Base-by-base conservation (phyloP, 2,888 invertebrate species). In the Galeruca laticollis region DNA sequence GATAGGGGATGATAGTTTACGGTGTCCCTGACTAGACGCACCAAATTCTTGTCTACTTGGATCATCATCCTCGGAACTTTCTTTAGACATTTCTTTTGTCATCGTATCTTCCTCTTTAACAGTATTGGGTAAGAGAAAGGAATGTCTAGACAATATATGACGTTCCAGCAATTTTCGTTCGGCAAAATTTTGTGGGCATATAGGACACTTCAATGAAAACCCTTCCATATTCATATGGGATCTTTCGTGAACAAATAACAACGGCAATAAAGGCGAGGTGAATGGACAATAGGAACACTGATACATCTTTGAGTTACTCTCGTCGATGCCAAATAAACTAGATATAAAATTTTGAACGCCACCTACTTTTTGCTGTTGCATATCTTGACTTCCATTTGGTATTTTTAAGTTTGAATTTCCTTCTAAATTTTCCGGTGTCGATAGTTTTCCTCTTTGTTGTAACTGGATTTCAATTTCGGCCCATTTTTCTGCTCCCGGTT, bases 211-310 rank as follows among this genome's bases (percentile, higher is more conserved):
- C 73, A 86, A 83, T 73, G 80, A 83, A 75, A 73, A 81, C 71
- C 79, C 78, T 20, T 77, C 75, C 72, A 83, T 78, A 33, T 81
- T 83, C 68, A 82, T 72, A 18, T 96, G 96, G 51, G 95, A 94
- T 78, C 95, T 91, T 84, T 97, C 97, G 86, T 97, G 97, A 61
- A 96, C 94, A 85, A 95, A 96, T 77, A 97, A 88, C 81, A 97
- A 94, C 65, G 96, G 96, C 79, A 96, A 89, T 82, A 96, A 93
- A 75, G 94, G 92, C 43, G 97, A 96, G 52, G 94, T 92, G 84
- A 96, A 97, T 66, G 94, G 92, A 84, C 97, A 97, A 83, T 93
- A 92, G 52, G 95, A 93, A 86, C 97, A 97, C 75, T 94, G 93
- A 86, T 96, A 97, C 72, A 92, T 92, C 85, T 95, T 94, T 75